Conservation (phyloP, 37 sponge, comb jelly and placozoan species). For the Chondrosia reniformis region DNA sequence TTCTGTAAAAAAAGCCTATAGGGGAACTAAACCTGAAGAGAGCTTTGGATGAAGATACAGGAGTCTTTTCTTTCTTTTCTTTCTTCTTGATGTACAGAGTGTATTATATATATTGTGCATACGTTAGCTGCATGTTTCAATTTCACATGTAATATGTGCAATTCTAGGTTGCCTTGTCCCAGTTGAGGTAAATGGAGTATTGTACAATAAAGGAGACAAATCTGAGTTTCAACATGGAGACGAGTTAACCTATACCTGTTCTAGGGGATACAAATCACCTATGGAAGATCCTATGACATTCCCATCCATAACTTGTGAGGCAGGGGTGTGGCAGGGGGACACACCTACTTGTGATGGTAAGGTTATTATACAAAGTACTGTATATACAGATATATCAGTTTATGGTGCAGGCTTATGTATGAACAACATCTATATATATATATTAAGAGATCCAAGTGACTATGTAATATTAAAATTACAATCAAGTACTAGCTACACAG, state of each 20-base stretch:
- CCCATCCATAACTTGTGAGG: conserved; percentile 5
- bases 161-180: neutral
- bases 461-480: no score
- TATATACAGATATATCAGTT: neutral
- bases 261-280: neutral
- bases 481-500: no score
- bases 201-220: neutral
- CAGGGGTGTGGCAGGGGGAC: conserved; percentile 9
- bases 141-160: neutral
- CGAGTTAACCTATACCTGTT: neutral
- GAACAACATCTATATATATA: no score
- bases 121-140: no score
- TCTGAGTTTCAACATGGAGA: neutral
- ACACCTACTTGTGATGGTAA: conserved; percentile 7
- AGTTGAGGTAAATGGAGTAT: neutral
- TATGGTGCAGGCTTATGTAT: neutral
- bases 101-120: no score
- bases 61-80: no score
- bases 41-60: no score
- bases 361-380: no score
- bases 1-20: no score
- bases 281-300: neutral
- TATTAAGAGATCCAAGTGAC: no score
- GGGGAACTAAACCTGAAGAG: no score
- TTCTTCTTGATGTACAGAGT: no score